Evolutionary conservation across 2,888 invertebrate species (phyloP), one percentile per base, ranked within the genome.

Genomic region (Elgonia sp.): DNA sequence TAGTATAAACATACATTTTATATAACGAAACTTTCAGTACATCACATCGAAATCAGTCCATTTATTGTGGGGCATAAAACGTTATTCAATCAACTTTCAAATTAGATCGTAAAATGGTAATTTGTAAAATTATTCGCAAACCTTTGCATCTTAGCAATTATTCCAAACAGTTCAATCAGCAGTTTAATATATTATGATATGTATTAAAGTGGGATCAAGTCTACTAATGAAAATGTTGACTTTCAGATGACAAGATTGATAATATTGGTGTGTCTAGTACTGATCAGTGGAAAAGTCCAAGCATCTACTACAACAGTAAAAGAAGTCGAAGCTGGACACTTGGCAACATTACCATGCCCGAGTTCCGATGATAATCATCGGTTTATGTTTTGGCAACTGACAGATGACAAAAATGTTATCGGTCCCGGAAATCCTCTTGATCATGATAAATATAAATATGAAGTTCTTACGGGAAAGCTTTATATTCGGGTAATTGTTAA

Each of bases 341-440:
- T 95, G 79, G 96, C 96, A 53, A 95, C 96, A 76, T 94, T 97
- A 84, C 95, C 95, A 75, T 97, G 97, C 92, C 95, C 95, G 65
- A 97, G 96, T 60, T 29, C 29, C 94, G 96, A 96, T 92, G 95
- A 95, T 89, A 93, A 95, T 89, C 96, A 97, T 92, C 96, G 96
- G 91, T 97, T 97, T 91, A 95, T 96, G 95, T 96, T 96, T 93
- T 97, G 97, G 97, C 95, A 96, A 91, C 94, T 96, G 91, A 93
- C 93, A 5, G 93, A 94, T 77, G 95, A 95, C 67, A 95, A 95
- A 87, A 94, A 95, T 91, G 95, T 96, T 50, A 96, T 97, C 89
- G 96, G 97, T 1, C 97, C 97, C 29, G 96, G 96, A 53, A 96
- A 96, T 94, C 91, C 94, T 57, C 95, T 95, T 92, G 96, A 96